phyloP scores from a whole-genome alignment of 2,113 vertebrate genomes.

The Haliaeetus leucogaster region DNA sequence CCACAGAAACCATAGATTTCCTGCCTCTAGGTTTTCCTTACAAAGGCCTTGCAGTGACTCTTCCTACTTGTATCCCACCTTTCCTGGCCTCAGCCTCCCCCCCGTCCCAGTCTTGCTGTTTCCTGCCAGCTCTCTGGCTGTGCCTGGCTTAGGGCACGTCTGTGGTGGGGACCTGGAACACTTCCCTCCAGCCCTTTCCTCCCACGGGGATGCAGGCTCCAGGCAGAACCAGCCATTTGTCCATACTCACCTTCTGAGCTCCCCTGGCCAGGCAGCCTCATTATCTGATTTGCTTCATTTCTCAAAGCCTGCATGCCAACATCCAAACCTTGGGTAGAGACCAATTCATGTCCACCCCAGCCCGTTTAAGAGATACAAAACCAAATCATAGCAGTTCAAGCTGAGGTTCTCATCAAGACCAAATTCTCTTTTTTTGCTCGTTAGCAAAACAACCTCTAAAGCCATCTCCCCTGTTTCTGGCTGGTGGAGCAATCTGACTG shows the following conservation, averaged over 20 bases:
- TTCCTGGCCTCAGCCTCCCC: background rate
- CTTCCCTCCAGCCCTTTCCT: background rate
- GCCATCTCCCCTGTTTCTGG: background rate
- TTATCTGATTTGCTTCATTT: background rate
- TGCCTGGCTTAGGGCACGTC: background rate
- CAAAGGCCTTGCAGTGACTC: background rate
- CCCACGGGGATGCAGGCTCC: rapidly evolving
- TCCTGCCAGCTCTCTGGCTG: background rate
- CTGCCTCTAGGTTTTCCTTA: background rate
- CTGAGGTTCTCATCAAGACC: background rate
- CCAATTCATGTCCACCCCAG: background rate
- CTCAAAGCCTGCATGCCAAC: background rate
- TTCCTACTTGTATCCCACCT: background rate
- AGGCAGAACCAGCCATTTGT: background rate
- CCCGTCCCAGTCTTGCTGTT: background rate
- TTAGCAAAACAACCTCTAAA: background rate
- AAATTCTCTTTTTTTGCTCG: background rate
- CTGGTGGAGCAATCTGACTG: background rate
- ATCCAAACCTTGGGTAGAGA: background rate
- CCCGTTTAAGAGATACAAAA: background rate
- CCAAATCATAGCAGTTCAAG: rapidly evolving
- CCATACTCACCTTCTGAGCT: rapidly evolving
- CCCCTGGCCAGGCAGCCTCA: background rate
- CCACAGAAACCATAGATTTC: background rate
- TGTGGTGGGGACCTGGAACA: background rate